Evolutionary conservation across 2,113 vertebrate genomes (phyloP).

Genomic region (Hippopotamus amphibius): DNA sequence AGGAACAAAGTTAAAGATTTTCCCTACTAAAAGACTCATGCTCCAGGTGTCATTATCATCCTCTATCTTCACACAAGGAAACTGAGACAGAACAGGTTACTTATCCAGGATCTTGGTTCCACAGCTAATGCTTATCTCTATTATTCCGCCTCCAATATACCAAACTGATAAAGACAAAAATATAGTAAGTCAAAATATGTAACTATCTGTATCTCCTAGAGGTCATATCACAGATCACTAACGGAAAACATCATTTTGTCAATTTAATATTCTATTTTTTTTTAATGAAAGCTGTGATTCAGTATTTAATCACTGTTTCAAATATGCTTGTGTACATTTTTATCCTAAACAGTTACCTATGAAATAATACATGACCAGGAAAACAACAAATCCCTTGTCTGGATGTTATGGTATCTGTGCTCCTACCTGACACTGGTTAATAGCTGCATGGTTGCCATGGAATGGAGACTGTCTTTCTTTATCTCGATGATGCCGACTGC

Average conservation of each 20-base stretch:
- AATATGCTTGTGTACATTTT: neutral
- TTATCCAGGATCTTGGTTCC: neutral
- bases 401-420: neutral
- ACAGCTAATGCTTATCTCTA: neutral
- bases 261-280: neutral
- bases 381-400: constrained; percentile 18
- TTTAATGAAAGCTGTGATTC: constrained; percentile 17
- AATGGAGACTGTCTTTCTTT: constrained; percentile 99
- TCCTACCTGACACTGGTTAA: constrained; percentile 97
- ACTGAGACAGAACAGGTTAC: neutral
- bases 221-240: neutral
- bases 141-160: neutral
- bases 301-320: constrained; percentile 43
- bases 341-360: neutral
- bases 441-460: constrained; percentile 96
- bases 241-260: constrained; percentile 29
- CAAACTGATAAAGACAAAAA: neutral
- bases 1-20: constrained; percentile 25
- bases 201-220: neutral
- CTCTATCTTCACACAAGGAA: constrained; percentile 15
- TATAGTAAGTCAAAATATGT: neutral
- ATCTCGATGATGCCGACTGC: constrained; percentile 97
- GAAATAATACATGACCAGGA: constrained; percentile 10
- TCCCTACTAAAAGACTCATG: neutral
- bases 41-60: neutral